Evolutionary conservation across 2,113 vertebrate species (phyloP).

Genomic region (Galemys pyrenaicus): DNA sequence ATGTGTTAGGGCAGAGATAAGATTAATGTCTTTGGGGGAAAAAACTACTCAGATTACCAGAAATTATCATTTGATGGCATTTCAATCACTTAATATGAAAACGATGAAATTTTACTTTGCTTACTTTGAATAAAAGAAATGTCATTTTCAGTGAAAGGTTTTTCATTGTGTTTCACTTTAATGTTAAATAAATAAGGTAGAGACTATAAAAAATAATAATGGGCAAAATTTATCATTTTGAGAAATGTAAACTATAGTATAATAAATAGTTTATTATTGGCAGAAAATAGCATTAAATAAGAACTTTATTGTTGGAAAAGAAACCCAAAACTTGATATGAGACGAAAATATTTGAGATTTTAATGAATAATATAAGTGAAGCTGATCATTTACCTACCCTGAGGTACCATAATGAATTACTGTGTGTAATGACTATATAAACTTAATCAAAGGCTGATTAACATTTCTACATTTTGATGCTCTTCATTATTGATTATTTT

Average conservation of each 20-base stretch:
- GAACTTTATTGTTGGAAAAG: slow-evolving; percentile 42
- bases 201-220: neutral
- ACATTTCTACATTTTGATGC: neutral
- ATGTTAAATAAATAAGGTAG: neutral
- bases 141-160: neutral
- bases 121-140: slow-evolving; percentile 22
- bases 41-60: neutral
- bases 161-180: slow-evolving; percentile 25
- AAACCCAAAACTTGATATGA: neutral
- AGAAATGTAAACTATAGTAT: slow-evolving; percentile 47
- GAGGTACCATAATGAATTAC: neutral
- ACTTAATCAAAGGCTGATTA: neutral
- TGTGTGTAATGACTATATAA: neutral
- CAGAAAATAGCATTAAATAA: slow-evolving; percentile 9
- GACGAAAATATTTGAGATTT: slow-evolving; percentile 12
- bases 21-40: neutral
- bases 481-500: slow-evolving; percentile 60
- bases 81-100: slow-evolving; percentile 22
- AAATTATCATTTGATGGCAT: slow-evolving; percentile 29
- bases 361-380: neutral
- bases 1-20: neutral
- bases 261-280: slow-evolving; percentile 8
- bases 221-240: neutral
- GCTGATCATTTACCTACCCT: neutral
- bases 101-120: neutral